These are phyloP conservation scores for Clitarchus hookeri DNA, from an alignment of 2,888 invertebrate species.

Conservation along the genomic window DNA sequence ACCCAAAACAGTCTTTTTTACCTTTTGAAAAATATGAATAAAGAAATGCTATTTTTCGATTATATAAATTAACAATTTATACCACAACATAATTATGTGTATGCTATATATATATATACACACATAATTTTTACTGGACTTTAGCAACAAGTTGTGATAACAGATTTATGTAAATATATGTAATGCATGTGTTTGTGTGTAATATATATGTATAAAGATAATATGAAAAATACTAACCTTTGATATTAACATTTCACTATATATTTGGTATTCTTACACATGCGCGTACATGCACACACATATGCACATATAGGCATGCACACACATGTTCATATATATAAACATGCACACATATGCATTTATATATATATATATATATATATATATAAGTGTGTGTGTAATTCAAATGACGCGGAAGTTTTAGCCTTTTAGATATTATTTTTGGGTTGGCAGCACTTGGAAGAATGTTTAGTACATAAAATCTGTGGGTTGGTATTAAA, in stretches of 20 bases:
- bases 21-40: neutral
- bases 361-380: neutral
- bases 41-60: neutral
- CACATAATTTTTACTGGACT: no score
- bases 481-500: neutral
- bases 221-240: no score
- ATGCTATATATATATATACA: no score
- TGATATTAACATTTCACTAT: no score
- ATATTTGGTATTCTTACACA: no score
- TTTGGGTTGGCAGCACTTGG: neutral
- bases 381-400: neutral
- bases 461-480: neutral
- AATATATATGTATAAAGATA: no score
- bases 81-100: neutral
- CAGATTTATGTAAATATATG: no score
- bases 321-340: neutral
- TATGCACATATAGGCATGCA: no score
- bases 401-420: neutral
- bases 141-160: no score
- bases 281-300: no score
- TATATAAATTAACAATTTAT: neutral
- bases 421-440: neutral
- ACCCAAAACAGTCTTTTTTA: neutral
- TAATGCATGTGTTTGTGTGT: no score
- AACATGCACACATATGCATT: neutral